Conservation (phyloP, 2,888 invertebrate species). For the Drosophila recens region DNA sequence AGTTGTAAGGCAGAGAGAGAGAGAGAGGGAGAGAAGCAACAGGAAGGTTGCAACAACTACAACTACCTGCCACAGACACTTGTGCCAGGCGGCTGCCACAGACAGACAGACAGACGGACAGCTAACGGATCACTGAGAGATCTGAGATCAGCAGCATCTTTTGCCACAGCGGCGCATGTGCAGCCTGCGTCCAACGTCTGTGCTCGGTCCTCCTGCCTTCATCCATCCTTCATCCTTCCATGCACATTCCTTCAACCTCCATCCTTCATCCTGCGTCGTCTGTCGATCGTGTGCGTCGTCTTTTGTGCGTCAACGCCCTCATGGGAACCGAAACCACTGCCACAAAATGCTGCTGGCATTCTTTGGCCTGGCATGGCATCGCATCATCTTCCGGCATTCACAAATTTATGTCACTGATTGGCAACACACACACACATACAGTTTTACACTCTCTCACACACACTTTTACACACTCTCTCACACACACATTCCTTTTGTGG, state of each 20-base stretch:
- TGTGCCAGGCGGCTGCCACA: slow-evolving; percentile 72
- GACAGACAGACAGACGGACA: slow-evolving; percentile 7
- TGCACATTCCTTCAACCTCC: no score
- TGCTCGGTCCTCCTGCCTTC: background rate
- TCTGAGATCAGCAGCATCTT: slow-evolving; percentile 23
- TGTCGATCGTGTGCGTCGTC: slow-evolving; percentile 56
- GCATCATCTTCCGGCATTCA: slow-evolving; percentile 63
- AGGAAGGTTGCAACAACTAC: slow-evolving; percentile 43
- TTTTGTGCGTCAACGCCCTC: slow-evolving; percentile 79
- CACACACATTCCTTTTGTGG: slow-evolving; percentile 48
- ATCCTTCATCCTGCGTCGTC: slow-evolving; percentile 16
- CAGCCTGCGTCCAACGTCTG: slow-evolving; percentile 44
- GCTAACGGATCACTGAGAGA: slow-evolving; percentile 39
- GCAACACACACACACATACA: slow-evolving; percentile 46
- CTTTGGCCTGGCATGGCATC: slow-evolving; percentile 42
- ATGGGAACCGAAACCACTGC: slow-evolving; percentile 64
- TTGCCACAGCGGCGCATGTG: slow-evolving; percentile 58
- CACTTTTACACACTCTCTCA: background rate
- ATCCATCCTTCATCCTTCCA: background rate
- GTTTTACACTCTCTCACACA: background rate
- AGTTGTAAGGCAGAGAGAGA: slow-evolving; percentile 29
- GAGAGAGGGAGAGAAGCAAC: background rate
- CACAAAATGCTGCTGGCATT: slow-evolving; percentile 33
- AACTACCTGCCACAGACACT: slow-evolving; percentile 60
- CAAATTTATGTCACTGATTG: slow-evolving; percentile 79